Evolutionary conservation across 2,888 invertebrate genomes (phyloP), one percentile per base, ranked within the genome.

Genomic region (Sylvicola fuscatus): DNA sequence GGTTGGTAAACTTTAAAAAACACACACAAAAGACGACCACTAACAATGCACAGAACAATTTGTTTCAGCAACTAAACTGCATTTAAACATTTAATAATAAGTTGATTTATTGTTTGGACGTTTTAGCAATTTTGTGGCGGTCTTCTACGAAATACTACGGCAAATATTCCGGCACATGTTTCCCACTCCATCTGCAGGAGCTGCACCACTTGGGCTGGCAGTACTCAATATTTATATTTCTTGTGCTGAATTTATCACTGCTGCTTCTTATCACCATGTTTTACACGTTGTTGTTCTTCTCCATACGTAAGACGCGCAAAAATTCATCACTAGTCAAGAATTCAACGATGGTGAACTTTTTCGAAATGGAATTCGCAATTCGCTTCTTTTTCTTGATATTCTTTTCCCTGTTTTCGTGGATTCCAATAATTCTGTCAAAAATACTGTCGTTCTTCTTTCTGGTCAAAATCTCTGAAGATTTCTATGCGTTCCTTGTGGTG

Each of bases 141-240:
- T 64, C 65, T 32, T 66, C 65, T 37, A 67, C 65, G 0, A 58
- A 62, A 41, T 75, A 70, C 52, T 76, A 75, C 49, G 75, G 75
- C 11, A 62, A 64, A 14, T 53, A 58, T 35, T 72, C 71, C 36
- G 70, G 73, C 32, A 66, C 76, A 46, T 78, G 78, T 44, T 72
- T 77, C 45, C 77, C 77, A 1, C 51, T 78, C 14, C 73, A 76
- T 50, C 68, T 77, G 39, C 70, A 70, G 41, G 72, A 77, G 40
- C 69, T 73, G 1, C 76, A 60, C 50, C 60, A 68, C 3, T 46
- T 66, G 15, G 77, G 78, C 13, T 78, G 76, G 76, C 62, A 76
- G 47, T 78, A 75, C 47, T 76, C 76, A 2, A 68, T 73, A 0
- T 69, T 76, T 46, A 65, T 78, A 40, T 73, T 76, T 46, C 56